phyloP scores from a whole-genome alignment of 2,113 vertebrate species.

The Dipodomys spectabilis region DNA sequence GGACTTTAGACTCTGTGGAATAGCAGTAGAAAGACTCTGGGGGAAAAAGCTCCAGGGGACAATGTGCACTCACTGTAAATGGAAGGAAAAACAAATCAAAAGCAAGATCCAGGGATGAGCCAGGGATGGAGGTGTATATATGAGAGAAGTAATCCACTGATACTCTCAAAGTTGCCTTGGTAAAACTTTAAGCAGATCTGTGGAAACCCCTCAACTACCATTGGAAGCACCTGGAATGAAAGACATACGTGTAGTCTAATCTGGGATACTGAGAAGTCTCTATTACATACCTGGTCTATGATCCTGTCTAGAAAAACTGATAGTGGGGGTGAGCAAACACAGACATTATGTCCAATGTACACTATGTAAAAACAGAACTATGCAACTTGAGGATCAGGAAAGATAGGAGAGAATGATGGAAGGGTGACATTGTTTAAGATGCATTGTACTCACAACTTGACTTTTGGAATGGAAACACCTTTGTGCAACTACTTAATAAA shows the following conservation, averaged over 20 bases:
- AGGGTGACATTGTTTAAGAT: too few relatives aligned
- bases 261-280: not conserved
- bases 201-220: not conserved
- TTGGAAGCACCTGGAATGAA: not conserved
- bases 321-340: not conserved
- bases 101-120: not conserved
- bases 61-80: not conserved
- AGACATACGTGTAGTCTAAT: not conserved
- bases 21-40: constrained; percentile 30
- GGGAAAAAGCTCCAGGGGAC: not conserved
- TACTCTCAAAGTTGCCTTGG: not conserved
- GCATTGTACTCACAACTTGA: too few relatives aligned
- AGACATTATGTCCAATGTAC: too few relatives aligned
- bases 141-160: not conserved
- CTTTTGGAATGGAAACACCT: too few relatives aligned
- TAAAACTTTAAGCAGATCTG: not conserved
- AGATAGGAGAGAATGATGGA: too few relatives aligned
- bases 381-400: too few relatives aligned
- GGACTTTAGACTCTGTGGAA: constrained; percentile 40
- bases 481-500: too few relatives aligned
- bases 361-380: too few relatives aligned
- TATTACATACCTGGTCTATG: not conserved
- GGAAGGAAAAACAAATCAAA: constrained; percentile 31
- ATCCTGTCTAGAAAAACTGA: not conserved
- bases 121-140: not conserved